A percentile compares a stretch with the other conserved stretches of the same genome.
phyloP scores from a whole-genome alignment of 2,888 invertebrate genomes.

The Xestia ashworthii region DNA sequence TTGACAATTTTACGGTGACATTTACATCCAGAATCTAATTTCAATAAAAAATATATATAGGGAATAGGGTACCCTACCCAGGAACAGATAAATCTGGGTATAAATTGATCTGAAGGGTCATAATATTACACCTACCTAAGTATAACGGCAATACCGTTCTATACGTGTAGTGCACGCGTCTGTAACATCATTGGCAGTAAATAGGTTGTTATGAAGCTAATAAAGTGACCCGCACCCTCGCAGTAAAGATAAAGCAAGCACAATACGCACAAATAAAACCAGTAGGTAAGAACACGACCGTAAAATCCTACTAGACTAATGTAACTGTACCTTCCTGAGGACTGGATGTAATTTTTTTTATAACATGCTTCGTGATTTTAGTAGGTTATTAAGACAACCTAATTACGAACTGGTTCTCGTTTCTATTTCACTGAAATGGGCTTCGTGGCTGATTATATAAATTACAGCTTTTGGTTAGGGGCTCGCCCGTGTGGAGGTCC shows the following conservation, averaged over 20 bases:
- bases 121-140: conserved; percentile 42
- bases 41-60: conserved; percentile 16
- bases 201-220: conserved; percentile 71
- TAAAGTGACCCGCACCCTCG: conserved; percentile 76
- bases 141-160: conserved; percentile 33
- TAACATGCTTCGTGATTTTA: conserved; percentile 19
- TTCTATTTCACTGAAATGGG: neutral
- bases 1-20: too few relatives aligned
- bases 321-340: conserved; percentile 56
- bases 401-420: neutral
- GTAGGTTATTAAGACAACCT: conserved; percentile 10
- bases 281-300: conserved; percentile 63
- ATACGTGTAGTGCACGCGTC: conserved; percentile 48
- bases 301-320: conserved; percentile 68
- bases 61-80: neutral
- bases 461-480: neutral
- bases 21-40: conserved; percentile 8
- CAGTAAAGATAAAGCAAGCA: conserved; percentile 73
- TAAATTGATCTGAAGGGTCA: conserved; percentile 58
- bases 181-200: conserved; percentile 68
- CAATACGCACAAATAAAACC: conserved; percentile 69
- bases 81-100: conserved; percentile 39
- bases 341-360: conserved; percentile 37
- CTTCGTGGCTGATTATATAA: neutral
- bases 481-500: neutral